A percentile compares a stretch with the other conserved stretches of the same genome.
These are phyloP conservation scores for Papilio gigon DNA, from an alignment of 2,888 invertebrate species.

Conservation along the genomic window DNA sequence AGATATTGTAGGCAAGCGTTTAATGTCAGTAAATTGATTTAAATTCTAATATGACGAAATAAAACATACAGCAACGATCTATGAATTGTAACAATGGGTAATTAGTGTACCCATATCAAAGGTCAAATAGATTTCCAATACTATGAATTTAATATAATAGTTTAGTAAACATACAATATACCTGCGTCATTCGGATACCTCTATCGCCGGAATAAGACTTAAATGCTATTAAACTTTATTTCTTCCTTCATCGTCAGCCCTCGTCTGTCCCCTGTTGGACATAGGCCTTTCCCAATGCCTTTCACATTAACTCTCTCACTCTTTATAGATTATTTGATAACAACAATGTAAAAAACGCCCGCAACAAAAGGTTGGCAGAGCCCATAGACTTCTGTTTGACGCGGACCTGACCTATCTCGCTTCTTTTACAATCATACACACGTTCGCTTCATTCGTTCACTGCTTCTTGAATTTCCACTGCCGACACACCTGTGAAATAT, in stretches of 20 bases:
- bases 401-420: too few relatives aligned
- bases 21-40: slow-evolving; percentile 34
- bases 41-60: slow-evolving; percentile 44
- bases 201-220: neutral
- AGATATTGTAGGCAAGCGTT: slow-evolving; percentile 12
- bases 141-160: slow-evolving; percentile 49
- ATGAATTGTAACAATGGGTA: slow-evolving; percentile 54
- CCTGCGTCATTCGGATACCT: slow-evolving; percentile 1
- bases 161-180: slow-evolving; percentile 39
- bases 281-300: too few relatives aligned
- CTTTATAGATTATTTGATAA: neutral
- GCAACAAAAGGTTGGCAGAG: too few relatives aligned
- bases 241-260: too few relatives aligned
- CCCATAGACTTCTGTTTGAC: too few relatives aligned
- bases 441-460: too few relatives aligned
- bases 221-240: too few relatives aligned
- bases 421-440: too few relatives aligned
- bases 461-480: too few relatives aligned
- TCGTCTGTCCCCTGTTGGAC: too few relatives aligned
- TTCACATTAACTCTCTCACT: neutral
- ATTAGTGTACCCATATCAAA: slow-evolving; percentile 52
- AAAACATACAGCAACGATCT: slow-evolving; percentile 43
- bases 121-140: slow-evolving; percentile 51
- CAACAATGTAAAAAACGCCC: too few relatives aligned
- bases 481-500: too few relatives aligned